Conservation (phyloP, 2,113 vertebrate species). For the Montifringilla adamsi region DNA sequence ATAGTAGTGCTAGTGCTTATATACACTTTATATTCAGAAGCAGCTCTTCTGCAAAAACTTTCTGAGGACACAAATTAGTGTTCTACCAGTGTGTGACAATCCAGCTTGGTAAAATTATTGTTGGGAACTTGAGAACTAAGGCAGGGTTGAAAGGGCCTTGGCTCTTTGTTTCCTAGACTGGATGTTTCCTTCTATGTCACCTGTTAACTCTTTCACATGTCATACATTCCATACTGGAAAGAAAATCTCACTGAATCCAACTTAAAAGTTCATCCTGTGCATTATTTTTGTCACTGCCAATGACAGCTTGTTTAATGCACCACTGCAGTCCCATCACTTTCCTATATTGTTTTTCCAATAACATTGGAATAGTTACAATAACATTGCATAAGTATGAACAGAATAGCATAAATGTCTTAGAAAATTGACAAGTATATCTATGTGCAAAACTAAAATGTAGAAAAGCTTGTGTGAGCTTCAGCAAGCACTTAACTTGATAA, state of each 20-base stretch:
- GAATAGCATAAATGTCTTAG: neutral
- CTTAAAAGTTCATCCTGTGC: neutral
- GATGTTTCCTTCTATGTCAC: neutral
- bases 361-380: neutral
- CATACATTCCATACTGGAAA: neutral
- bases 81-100: neutral
- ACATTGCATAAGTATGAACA: neutral
- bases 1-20: neutral
- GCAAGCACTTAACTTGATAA: neutral
- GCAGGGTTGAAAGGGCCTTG: neutral
- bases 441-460: neutral
- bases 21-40: neutral
- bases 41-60: neutral
- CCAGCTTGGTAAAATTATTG: neutral
- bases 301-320: neutral
- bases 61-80: neutral
- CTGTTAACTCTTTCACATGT: neutral
- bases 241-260: neutral
- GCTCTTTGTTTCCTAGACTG: neutral
- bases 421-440: neutral
- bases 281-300: neutral
- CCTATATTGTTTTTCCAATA: neutral
- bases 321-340: neutral
- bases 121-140: neutral
- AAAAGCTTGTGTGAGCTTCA: neutral